These are phyloP conservation scores for Trichogramma pretiosum DNA, from an alignment of 1,140 invertebrate species.

Conservation along the genomic window DNA sequence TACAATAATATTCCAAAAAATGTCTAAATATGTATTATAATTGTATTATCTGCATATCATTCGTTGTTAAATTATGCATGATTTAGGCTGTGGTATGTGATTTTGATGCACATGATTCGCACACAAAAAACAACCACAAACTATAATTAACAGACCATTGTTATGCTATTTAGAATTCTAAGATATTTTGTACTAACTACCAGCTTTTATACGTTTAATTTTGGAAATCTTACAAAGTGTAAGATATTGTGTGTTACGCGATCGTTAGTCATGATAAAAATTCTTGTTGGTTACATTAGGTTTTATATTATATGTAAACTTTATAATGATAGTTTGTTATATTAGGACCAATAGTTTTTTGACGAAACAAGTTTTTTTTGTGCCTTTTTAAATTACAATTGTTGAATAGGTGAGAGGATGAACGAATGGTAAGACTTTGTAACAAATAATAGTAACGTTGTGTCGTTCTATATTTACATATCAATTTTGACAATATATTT, in stretches of 20 bases:
- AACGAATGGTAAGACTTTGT: too few species aligned
- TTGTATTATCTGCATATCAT: slow-evolving; percentile 2
- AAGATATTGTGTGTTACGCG: background rate
- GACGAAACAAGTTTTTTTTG: slow-evolving; percentile 4
- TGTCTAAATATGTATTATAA: slow-evolving; percentile 14
- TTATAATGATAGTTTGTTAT: slow-evolving; percentile 3
- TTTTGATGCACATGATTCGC: slow-evolving; percentile 9
- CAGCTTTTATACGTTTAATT: slow-evolving; percentile 6
- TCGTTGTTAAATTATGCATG: slow-evolving; percentile 7
- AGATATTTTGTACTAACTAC: slow-evolving; percentile 16
- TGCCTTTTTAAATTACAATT: slow-evolving; percentile 13
- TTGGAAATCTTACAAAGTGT: slow-evolving; percentile 1
- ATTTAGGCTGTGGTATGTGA: slow-evolving; percentile 14
- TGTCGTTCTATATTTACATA: slow-evolving; percentile 12
- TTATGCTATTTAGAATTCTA: slow-evolving; percentile 6
- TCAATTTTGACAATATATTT: slow-evolving; percentile 16
- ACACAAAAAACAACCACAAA: slow-evolving; percentile 2
- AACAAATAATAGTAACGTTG: too few species aligned
- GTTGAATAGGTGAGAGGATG: too few species aligned
- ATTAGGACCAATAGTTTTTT: background rate
- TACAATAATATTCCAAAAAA: slow-evolving; percentile 1
- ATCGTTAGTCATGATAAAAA: slow-evolving; percentile 6
- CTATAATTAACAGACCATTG: slow-evolving; percentile 6
- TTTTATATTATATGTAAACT: too few species aligned
- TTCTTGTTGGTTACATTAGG: slow-evolving; percentile 6